A percentile compares a stretch with the other conserved stretches of the same genome.
phyloP scores from a whole-genome alignment of 2,888 invertebrate genomes.

The Ferrisia virgata region DNA sequence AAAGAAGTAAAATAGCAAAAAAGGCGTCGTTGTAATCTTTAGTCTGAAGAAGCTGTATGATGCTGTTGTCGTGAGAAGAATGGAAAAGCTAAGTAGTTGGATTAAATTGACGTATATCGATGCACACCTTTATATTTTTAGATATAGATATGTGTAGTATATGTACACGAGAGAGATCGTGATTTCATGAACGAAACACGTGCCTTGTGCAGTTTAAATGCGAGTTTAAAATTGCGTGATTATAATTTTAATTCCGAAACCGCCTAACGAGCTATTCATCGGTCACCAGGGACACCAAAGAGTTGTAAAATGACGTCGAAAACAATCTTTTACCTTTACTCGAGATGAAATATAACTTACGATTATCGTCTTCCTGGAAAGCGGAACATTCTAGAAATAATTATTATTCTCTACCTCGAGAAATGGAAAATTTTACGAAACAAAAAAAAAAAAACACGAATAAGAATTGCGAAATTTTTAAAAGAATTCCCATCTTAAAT shows the following conservation, averaged over 20 bases:
- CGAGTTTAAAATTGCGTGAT: background rate
- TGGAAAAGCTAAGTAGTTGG: background rate
- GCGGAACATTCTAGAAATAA: background rate
- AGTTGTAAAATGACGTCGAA: background rate
- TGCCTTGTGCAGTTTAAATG: constrained; percentile 5
- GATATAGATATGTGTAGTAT: background rate
- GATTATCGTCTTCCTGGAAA: background rate
- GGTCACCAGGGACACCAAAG: background rate
- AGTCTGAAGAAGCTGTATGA: background rate
- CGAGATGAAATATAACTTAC: background rate
- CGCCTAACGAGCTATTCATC: constrained; percentile 16
- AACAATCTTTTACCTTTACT: constrained; percentile 4
- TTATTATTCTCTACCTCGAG: background rate
- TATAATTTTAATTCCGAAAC: background rate
- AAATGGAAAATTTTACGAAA: background rate
- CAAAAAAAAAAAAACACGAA: background rate
- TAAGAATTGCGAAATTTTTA: background rate
- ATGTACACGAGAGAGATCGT: no score
- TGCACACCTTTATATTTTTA: background rate
- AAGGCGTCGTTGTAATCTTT: background rate
- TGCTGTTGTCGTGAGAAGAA: background rate
- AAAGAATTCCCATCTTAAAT: background rate
- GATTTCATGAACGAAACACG: background rate
- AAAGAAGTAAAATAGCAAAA: no score
- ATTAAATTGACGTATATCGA: background rate